These are phyloP conservation scores for Antitype chi DNA, from an alignment of 2,888 invertebrate genomes.

Conservation along the genomic window DNA sequence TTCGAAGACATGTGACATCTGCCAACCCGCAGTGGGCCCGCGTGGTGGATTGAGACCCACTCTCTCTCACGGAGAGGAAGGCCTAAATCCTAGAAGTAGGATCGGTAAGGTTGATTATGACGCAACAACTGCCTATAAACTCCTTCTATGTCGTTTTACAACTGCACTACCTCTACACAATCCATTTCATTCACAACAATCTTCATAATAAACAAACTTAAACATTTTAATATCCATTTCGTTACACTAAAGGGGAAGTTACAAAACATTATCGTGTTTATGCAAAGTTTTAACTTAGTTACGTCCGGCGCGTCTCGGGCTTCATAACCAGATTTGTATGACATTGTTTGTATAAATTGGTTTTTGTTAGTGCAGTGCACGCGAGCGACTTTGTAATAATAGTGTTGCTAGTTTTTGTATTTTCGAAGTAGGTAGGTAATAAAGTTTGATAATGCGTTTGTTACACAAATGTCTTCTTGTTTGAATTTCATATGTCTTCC, in stretches of 20 bases:
- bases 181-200: constrained; percentile 27
- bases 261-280: constrained; percentile 63
- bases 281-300: constrained; percentile 63
- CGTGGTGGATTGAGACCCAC: too few relatives aligned
- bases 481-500: too few relatives aligned
- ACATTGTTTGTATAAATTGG: constrained; percentile 64
- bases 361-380: constrained; percentile 55
- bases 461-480: too few relatives aligned
- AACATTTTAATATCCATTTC: constrained; percentile 61
- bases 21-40: too few relatives aligned
- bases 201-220: constrained; percentile 32
- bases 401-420: constrained; percentile 17
- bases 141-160: not conserved
- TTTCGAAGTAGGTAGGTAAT: not conserved
- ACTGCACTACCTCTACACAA: not conserved
- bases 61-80: too few relatives aligned
- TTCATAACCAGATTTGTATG: constrained; percentile 62
- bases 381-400: constrained; percentile 31
- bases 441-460: not conserved
- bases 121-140: rapidly evolving
- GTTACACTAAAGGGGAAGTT: constrained; percentile 56
- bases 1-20: too few relatives aligned
- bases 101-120: too few relatives aligned
- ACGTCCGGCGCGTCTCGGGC: constrained; percentile 51
- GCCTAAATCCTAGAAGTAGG: too few relatives aligned